Base-by-base conservation (phyloP, 2,113 vertebrate species). In the Sarotherodon lohbergeri region DNA sequence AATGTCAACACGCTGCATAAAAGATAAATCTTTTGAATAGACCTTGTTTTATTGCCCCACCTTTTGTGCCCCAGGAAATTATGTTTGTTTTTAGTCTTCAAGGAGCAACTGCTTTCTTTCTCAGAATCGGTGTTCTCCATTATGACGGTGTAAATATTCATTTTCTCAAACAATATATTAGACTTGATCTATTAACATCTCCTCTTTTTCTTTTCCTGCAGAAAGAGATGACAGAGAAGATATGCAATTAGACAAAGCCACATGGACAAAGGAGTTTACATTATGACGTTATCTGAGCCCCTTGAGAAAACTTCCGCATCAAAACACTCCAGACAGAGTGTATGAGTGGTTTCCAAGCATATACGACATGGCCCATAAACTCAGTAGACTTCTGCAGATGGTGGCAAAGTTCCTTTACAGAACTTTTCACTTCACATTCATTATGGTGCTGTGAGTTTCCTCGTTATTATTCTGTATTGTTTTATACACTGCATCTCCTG, bases 191-290 rank as follows among this genome's bases (percentile, higher is more conserved):
- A 50, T 83, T 88, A 48, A 90, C 13, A 34, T 89, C 32, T 57
- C 2, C 5, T 91, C 93, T 39, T 95, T 81, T 93, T 91, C 79
- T 92, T 85, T 95, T 90, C 88, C 92, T 84, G 68, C 97, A 98
- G 98, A 98, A 93, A 95, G 97, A 97, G 95, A 98, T 98, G 98
- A 98, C 98, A 81, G 98, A 99, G 92, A 96, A 97, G 63, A 99
- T 98, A 93, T 99, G 98, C 94, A 97, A 97, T 92, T 99, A 95
- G 98, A 96, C 87, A 97, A 93, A 97, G 82, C 79, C 84, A 81
- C 29, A 68, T 80, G 86, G 90, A 95, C 82, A 84, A 91, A 92
- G 84, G 84, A 92, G 89, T 94, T 94, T 91, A 91, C 88, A 90
- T 90, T 90, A 48, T 59, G 80, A 90, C 10, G 24, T 83, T 89